Evolutionary conservation across 2,888 invertebrate species (phyloP).

Genomic region (Leptinotarsa peninsularis): DNA sequence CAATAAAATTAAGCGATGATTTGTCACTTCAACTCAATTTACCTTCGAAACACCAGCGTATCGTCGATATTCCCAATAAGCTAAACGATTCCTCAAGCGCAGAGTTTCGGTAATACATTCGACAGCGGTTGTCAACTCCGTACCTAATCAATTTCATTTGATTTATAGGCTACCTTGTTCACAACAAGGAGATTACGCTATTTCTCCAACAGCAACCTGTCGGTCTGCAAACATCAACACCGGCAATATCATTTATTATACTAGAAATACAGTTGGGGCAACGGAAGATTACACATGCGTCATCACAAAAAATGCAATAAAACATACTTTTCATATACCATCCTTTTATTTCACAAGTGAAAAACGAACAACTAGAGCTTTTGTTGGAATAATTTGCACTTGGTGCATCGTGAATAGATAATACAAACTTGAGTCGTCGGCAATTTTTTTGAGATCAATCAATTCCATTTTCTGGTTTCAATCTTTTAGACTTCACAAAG

Average conservation of each 20-base stretch:
- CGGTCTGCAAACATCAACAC: conserved; percentile 44
- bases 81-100: not conserved
- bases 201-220: conserved; percentile 47
- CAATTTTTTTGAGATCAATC: no score
- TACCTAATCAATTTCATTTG: conserved; percentile 47
- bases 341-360: no score
- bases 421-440: no score
- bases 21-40: not conserved
- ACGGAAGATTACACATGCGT: no score
- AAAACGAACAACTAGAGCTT: no score
- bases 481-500: no score
- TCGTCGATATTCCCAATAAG: not conserved
- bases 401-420: no score
- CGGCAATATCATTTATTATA: conserved; percentile 47
- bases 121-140: conserved; percentile 51
- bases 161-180: conserved; percentile 47
- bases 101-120: conserved; percentile 29
- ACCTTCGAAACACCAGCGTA: not conserved
- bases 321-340: no score
- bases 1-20: not conserved
- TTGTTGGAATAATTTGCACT: no score
- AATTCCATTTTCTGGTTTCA: no score
- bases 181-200: conserved; percentile 46
- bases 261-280: conserved; percentile 31
- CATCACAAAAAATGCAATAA: no score